Percentiles rank a stretch among this genome's conserved stretches.
Conservation (phyloP, 2,113 vertebrate genomes). For the Mobula birostris region DNA sequence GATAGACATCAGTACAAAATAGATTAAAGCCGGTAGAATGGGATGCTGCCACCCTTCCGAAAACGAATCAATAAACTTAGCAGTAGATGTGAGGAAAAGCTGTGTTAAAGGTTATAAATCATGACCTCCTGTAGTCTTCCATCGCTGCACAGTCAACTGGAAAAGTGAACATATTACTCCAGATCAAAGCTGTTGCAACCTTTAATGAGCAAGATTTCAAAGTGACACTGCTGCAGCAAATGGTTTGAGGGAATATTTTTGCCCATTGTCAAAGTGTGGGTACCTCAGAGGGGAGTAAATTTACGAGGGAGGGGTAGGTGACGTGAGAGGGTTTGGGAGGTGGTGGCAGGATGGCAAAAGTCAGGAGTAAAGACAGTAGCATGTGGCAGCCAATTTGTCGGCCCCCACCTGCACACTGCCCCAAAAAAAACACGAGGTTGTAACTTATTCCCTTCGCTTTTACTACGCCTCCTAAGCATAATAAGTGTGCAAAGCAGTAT, state of each 20-base stretch:
- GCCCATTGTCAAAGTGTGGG: neutral
- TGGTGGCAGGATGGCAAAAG: neutral
- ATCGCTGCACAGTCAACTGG: constrained; percentile 28
- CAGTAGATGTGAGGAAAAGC: constrained; percentile 18
- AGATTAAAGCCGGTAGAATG: neutral
- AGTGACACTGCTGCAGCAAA: neutral
- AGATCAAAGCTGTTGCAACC: neutral
- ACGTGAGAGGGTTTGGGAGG: neutral
- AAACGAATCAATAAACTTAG: neutral
- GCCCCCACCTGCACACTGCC: no score
- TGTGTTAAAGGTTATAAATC: constrained; percentile 18
- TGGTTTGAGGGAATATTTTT: neutral
- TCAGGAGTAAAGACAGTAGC: neutral
- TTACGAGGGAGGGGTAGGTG: neutral
- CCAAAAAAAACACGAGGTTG: no score
- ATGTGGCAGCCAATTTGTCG: no score
- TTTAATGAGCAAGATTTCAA: constrained; percentile 25
- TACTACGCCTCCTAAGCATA: no score
- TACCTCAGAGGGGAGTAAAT: neutral
- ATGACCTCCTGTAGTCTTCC: constrained; percentile 2
- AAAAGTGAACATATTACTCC: constrained; percentile 35
- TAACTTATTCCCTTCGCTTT: no score
- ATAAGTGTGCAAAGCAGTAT: no score
- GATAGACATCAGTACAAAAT: neutral
- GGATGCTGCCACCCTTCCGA: neutral